phyloP scores from a whole-genome alignment of 2,888 invertebrate genomes.

The Hipparchia semele region DNA sequence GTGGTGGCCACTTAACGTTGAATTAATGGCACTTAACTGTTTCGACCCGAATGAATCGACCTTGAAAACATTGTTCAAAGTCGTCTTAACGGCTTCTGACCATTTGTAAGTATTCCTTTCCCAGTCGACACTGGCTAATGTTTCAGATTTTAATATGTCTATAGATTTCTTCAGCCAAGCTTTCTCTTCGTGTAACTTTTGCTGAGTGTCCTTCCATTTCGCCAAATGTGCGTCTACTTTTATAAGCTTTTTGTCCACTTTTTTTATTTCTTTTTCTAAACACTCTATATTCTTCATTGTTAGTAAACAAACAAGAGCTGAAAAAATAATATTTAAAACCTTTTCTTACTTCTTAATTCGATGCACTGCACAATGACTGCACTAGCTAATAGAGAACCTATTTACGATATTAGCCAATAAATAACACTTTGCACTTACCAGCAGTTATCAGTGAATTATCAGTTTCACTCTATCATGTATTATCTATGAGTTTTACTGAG shows the following conservation, averaged over 20 bases:
- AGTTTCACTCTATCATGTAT: too few species aligned
- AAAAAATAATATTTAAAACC: too few species aligned
- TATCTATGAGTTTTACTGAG: too few species aligned
- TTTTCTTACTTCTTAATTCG: too few species aligned
- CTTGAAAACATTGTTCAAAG: slow-evolving; percentile 85
- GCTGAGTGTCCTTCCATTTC: slow-evolving; percentile 71
- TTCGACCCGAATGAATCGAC: slow-evolving; percentile 88
- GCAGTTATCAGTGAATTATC: too few species aligned
- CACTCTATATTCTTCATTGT: slow-evolving; percentile 60
- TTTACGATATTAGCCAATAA: too few species aligned
- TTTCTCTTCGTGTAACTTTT: slow-evolving; percentile 73
- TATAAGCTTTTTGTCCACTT: slow-evolving; percentile 73
- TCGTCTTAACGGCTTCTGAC: slow-evolving; percentile 84
- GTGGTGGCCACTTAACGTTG: slow-evolving; percentile 90
- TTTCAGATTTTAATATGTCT: slow-evolving; percentile 75
- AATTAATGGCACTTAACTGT: slow-evolving; percentile 94
- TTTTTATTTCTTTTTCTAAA: slow-evolving; percentile 63
- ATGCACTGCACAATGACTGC: too few species aligned
- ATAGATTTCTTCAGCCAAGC: slow-evolving; percentile 74
- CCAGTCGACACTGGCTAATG: slow-evolving; percentile 78
- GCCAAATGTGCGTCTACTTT: slow-evolving; percentile 75
- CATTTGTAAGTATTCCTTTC: slow-evolving; percentile 85
- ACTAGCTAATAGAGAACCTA: too few species aligned
- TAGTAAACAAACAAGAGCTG: slow-evolving; percentile 21
- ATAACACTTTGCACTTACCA: too few species aligned